A percentile compares a stretch with the other conserved stretches of the same genome.
Conservation (phyloP, 2,113 vertebrate genomes). For the Ariopsis seemanni region DNA sequence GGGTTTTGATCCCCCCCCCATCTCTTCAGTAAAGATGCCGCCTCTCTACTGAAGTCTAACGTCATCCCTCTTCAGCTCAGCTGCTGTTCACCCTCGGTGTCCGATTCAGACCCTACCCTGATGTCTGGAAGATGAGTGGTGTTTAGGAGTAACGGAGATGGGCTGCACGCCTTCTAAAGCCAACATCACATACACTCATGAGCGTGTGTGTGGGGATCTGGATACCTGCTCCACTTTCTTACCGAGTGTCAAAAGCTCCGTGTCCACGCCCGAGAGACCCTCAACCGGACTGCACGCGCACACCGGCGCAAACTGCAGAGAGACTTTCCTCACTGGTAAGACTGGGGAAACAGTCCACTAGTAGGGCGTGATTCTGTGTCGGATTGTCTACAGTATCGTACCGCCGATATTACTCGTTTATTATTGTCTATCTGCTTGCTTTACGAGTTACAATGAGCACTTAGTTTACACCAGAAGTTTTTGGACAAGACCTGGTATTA, state of each 20-base stretch:
- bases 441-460: neutral
- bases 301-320: slow-evolving; percentile 51
- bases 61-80: slow-evolving; percentile 19
- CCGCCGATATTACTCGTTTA: neutral
- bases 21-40: neutral
- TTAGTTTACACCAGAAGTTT: neutral
- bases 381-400: neutral
- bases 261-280: slow-evolving; percentile 65
- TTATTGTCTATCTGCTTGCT: neutral
- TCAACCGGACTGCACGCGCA: slow-evolving; percentile 57
- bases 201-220: slow-evolving; percentile 64
- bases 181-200: slow-evolving; percentile 62
- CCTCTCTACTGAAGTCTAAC: slow-evolving; percentile 24
- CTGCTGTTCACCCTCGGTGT: neutral
- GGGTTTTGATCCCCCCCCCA: no score
- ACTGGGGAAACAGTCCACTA: neutral
- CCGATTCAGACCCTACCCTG: neutral
- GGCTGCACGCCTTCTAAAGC: slow-evolving; percentile 76
- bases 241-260: slow-evolving; percentile 66
- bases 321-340: slow-evolving; percentile 70
- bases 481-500: neutral
- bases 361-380: neutral
- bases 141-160: slow-evolving; percentile 58
- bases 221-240: slow-evolving; percentile 75
- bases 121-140: slow-evolving; percentile 5